Evolutionary conservation across 2,888 invertebrate genomes (phyloP).

Genomic region (Chelonus formosanus): DNA sequence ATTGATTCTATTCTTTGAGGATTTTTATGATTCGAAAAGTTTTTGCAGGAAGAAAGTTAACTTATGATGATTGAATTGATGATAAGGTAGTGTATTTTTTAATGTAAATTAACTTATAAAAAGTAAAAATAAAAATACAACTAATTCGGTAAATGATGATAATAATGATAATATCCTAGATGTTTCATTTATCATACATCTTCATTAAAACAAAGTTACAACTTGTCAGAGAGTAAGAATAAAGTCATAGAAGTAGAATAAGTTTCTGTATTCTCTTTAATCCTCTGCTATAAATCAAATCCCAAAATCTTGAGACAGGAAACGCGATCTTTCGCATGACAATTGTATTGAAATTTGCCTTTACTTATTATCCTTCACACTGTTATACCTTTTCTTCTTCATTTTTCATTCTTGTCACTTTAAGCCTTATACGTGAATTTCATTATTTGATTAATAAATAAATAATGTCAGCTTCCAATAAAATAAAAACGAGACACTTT

Average conservation of each 20-base stretch:
- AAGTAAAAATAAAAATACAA: not conserved
- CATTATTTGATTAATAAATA: not conserved
- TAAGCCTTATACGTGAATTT: not conserved
- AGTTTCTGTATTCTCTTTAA: conserved; percentile 29
- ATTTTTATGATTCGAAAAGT: no score
- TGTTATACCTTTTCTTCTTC: not conserved
- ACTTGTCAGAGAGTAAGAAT: conserved; percentile 24
- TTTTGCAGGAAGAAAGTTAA: no score
- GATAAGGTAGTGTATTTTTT: no score
- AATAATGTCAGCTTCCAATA: not conserved
- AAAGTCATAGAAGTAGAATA: conserved; percentile 31
- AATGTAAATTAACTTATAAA: not conserved
- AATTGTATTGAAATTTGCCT: conserved; percentile 24
- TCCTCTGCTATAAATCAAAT: conserved; percentile 54
- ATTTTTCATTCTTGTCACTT: not conserved
- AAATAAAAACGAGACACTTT: no score
- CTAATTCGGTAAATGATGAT: not conserved
- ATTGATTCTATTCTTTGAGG: no score
- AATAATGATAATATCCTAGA: not conserved
- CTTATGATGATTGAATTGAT: no score
- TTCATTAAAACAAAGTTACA: conserved; percentile 49
- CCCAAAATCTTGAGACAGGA: conserved; percentile 48
- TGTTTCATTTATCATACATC: conserved; percentile 44
- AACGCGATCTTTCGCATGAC: conserved; percentile 38
- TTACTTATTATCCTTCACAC: not conserved